Evolutionary conservation across 2,888 invertebrate genomes (phyloP), one percentile per base, ranked within the genome.

Genomic region (Trichogramma evanescens): DNA sequence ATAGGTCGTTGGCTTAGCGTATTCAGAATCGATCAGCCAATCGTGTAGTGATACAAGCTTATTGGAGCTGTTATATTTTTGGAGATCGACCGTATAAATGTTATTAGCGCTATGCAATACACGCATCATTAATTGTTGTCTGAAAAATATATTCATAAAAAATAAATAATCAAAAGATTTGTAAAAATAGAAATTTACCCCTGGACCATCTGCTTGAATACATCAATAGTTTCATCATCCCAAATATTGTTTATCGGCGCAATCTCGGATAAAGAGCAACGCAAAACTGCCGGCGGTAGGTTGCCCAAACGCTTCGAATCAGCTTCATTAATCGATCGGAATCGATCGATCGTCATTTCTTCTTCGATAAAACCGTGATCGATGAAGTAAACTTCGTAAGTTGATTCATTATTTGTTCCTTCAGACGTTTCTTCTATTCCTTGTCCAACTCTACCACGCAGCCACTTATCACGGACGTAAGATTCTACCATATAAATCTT

Each of bases 401-500:
- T 65, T 0, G 78, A 74, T 4, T 79, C 72, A 2, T 71, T 67
- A 0, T 70, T 51, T 76, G 69, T 60, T 69, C 69, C 48, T 70
- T 74, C 51, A 55, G 69, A 64, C 49, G 70, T 62, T 62, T 26
- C 26, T 26, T 26, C 26, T 26, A 72, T 68, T 10, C 26, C n/a
- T 57, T 7, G 77, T 71, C 0, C 26, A 26, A 89, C 76, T 53
- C 82, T 79, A 7, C 84, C 87, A 58, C 92, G 82, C 69, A 86
- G 86, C 90, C 89, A 92, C 66, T 79, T 76, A 38, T 81, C 79
- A 67, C 85, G 83, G 0, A 71, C 73, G 54, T 74, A 71, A 70
- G 83, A 83, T 70, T 80, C 81, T 2, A 83, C 84, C 59, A 88
- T 78, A 72, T 88, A 90, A 6, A 84, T 74, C 73, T 84, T 82